A percentile compares a stretch with the other conserved stretches of the same genome.
These are phyloP conservation scores for Idaea straminata DNA, from an alignment of 2,888 invertebrate genomes.

Conservation along the genomic window DNA sequence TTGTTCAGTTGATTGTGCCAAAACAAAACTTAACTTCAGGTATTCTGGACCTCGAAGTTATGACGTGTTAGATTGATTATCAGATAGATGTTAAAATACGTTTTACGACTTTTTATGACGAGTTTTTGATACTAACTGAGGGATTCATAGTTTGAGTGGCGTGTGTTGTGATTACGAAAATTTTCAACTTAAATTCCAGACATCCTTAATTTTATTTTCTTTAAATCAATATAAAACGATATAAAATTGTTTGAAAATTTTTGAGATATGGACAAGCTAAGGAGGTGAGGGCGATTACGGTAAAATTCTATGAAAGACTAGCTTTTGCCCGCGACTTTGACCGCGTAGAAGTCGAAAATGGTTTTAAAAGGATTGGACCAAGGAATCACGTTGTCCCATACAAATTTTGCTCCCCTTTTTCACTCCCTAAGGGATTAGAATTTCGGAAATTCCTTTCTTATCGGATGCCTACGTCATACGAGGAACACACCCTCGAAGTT, in stretches of 20 bases:
- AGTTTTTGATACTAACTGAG: slow-evolving; percentile 53
- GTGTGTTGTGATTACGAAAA: not conserved
- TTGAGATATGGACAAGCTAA: not conserved
- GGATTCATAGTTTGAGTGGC: not conserved
- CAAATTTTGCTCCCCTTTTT: too few relatives aligned
- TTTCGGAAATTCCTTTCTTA: too few relatives aligned
- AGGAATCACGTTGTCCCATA: too few relatives aligned
- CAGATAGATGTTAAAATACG: slow-evolving; percentile 80
- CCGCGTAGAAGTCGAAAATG: too few relatives aligned
- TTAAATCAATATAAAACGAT: not conserved
- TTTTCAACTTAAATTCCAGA: not conserved
- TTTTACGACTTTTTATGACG: slow-evolving; percentile 77
- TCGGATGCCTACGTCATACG: too few relatives aligned
- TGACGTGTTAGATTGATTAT: slow-evolving; percentile 82
- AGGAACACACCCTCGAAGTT: too few relatives aligned
- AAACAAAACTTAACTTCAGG: slow-evolving; percentile 58
- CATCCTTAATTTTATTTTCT: not conserved
- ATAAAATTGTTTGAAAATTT: not conserved
- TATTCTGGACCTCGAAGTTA: slow-evolving; percentile 79
- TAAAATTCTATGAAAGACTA: too few relatives aligned
- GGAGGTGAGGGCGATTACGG: too few relatives aligned
- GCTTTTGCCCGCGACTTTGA: too few relatives aligned
- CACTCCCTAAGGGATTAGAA: too few relatives aligned
- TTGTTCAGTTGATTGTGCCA: slow-evolving; percentile 32
- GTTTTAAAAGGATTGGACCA: too few relatives aligned